A percentile compares a stretch with the other conserved stretches of the same genome.
phyloP scores from a whole-genome alignment of 1,140 invertebrate species.

The Pseudomyrmex dendroicus region DNA sequence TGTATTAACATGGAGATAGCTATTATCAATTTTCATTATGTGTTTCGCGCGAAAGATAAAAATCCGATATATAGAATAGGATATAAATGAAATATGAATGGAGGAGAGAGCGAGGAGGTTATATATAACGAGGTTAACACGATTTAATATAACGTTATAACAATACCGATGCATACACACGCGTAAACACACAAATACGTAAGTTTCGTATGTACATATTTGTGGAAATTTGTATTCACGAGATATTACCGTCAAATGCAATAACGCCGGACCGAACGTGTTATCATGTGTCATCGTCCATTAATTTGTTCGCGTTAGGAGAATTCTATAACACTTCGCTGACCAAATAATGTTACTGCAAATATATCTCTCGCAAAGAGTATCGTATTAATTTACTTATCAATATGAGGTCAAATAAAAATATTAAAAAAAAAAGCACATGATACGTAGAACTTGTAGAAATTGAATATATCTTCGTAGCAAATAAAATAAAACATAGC shows the following conservation, averaged over 20 bases:
- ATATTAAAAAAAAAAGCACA: not conserved
- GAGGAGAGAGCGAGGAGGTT: not conserved
- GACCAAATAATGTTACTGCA: slow-evolving; percentile 38
- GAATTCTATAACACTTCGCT: slow-evolving; percentile 42
- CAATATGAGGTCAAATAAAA: not conserved
- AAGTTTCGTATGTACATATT: slow-evolving; percentile 14
- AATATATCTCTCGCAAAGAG: slow-evolving; percentile 20
- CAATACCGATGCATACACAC: not conserved
- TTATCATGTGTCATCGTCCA: slow-evolving; percentile 55
- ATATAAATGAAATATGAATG: slow-evolving; percentile 54
- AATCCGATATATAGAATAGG: slow-evolving; percentile 27
- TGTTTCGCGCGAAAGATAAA: slow-evolving; percentile 31
- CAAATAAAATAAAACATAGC: no score
- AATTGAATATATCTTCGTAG: no score
- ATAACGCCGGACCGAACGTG: slow-evolving; percentile 31
- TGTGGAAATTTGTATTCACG: slow-evolving; percentile 53
- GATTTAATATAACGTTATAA: slow-evolving; percentile 55
- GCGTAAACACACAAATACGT: not conserved
- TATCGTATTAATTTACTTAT: not conserved
- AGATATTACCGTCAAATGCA: slow-evolving; percentile 54
- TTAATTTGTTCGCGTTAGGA: slow-evolving; percentile 49
- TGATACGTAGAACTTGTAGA: not conserved
- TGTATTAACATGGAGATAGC: slow-evolving; percentile 30
- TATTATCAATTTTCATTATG: slow-evolving; percentile 50
- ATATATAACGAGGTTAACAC: slow-evolving; percentile 28